Percentiles rank a stretch among this genome's conserved stretches.
Evolutionary conservation across 2,113 vertebrate genomes (phyloP).

Genomic region (Eupsittula cactorum): DNA sequence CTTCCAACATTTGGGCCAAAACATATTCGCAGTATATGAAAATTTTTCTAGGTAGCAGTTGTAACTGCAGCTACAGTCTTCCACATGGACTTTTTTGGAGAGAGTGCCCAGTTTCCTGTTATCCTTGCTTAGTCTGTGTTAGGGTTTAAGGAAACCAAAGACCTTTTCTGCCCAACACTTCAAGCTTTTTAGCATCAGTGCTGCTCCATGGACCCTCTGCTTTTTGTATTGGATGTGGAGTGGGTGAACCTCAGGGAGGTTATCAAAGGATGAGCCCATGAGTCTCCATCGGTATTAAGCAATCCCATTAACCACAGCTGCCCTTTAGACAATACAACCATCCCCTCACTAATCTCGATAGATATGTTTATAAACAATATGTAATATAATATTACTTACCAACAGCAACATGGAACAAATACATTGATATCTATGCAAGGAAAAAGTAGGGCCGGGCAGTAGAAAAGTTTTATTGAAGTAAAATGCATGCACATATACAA

Average conservation of each 20-base stretch:
- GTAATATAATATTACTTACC: background rate
- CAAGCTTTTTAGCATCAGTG: background rate
- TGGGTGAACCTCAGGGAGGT: background rate
- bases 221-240: background rate
- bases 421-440: background rate
- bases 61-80: background rate
- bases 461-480: background rate
- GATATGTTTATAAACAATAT: background rate
- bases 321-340: background rate
- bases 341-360: background rate
- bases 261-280: background rate
- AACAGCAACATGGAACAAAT: background rate
- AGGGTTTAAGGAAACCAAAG: background rate
- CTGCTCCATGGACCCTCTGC: background rate
- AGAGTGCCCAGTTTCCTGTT: background rate
- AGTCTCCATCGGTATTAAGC: background rate
- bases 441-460: background rate
- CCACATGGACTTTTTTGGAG: background rate
- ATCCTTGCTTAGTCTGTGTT: too few relatives aligned
- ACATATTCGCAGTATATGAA: accelerated
- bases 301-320: background rate
- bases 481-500: background rate
- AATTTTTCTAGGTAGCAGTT: background rate
- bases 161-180: background rate
- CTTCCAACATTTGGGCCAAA: background rate